A percentile compares a stretch with the other conserved stretches of the same genome.
These are phyloP conservation scores for Seriola dumerili DNA, from an alignment of 2,113 vertebrate genomes.

Conservation along the genomic window DNA sequence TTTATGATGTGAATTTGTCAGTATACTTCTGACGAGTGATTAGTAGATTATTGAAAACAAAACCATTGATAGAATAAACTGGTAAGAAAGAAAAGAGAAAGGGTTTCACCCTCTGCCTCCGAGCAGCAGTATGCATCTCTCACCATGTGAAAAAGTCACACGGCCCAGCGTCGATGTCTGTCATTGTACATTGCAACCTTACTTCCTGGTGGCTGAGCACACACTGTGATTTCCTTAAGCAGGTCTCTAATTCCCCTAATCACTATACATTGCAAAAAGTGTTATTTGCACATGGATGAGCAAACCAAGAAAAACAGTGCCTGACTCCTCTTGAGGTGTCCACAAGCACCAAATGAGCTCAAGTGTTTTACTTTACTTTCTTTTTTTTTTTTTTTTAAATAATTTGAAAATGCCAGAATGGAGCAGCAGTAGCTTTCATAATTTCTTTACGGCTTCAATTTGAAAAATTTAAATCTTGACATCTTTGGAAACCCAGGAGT, in stretches of 20 bases:
- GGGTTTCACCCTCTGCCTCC: neutral
- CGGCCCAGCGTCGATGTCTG: neutral
- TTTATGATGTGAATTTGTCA: neutral
- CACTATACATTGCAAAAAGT: constrained; percentile 51
- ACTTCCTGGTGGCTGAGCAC: constrained; percentile 15
- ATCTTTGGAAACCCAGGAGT: neutral
- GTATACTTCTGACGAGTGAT: neutral
- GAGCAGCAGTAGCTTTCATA: neutral
- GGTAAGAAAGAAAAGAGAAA: too few relatives aligned
- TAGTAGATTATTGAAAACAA: neutral
- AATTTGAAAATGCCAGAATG: constrained; percentile 1
- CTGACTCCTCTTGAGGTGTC: constrained; percentile 28
- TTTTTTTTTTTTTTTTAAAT: neutral
- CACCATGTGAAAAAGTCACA: constrained; percentile 14
- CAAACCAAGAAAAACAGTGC: constrained; percentile 38
- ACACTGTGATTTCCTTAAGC: constrained; percentile 30
- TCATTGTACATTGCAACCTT: constrained; percentile 2
- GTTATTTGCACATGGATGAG: constrained; percentile 42
- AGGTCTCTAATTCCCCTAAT: constrained; percentile 55
- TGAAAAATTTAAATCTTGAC: neutral
- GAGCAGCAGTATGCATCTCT: neutral
- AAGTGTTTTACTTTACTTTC: neutral
- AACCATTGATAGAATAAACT: neutral
- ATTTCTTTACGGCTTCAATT: neutral
- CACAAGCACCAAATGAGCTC: constrained; percentile 4